These are phyloP conservation scores for Eilema sororculum DNA, from an alignment of 2,888 invertebrate species.

Conservation along the genomic window DNA sequence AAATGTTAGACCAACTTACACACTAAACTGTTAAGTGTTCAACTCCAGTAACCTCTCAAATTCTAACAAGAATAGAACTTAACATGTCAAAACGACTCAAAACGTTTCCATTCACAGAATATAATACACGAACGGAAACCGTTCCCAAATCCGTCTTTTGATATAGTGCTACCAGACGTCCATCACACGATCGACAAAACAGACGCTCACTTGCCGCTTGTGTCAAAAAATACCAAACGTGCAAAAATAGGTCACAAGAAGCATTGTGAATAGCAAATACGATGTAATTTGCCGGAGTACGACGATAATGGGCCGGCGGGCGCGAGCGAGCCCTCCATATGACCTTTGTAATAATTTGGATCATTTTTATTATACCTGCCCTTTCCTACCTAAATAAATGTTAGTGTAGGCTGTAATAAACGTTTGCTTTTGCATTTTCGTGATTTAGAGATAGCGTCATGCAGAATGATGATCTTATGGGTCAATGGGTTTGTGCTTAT, in stretches of 20 bases:
- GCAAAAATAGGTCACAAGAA: constrained; percentile 55
- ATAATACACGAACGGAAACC: constrained; percentile 8
- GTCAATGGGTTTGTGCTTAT: constrained; percentile 22
- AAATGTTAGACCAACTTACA: no score
- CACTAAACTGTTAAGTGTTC: neutral
- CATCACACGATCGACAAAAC: constrained; percentile 17
- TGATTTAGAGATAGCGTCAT: constrained; percentile 45
- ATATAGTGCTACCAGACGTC: neutral
- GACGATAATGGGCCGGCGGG: constrained; percentile 55
- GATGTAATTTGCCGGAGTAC: constrained; percentile 61
- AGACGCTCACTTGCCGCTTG: constrained; percentile 41
- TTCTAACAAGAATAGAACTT: neutral
- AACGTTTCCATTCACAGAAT: neutral
- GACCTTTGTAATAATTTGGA: constrained; percentile 57
- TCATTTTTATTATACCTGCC: constrained; percentile 62
- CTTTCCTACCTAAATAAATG: constrained; percentile 56
- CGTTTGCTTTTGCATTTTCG: constrained; percentile 48
- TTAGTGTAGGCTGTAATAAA: constrained; percentile 52
- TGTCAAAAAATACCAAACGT: constrained; percentile 49
- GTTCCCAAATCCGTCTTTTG: constrained; percentile 12
- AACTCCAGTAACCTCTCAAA: neutral
- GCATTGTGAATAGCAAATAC: constrained; percentile 64
- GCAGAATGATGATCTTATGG: constrained; percentile 30
- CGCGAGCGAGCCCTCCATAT: constrained; percentile 44
- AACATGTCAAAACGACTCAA: neutral